Conservation (phyloP, 1,140 invertebrate species). For the Trachymyrmex septentrionalis region DNA sequence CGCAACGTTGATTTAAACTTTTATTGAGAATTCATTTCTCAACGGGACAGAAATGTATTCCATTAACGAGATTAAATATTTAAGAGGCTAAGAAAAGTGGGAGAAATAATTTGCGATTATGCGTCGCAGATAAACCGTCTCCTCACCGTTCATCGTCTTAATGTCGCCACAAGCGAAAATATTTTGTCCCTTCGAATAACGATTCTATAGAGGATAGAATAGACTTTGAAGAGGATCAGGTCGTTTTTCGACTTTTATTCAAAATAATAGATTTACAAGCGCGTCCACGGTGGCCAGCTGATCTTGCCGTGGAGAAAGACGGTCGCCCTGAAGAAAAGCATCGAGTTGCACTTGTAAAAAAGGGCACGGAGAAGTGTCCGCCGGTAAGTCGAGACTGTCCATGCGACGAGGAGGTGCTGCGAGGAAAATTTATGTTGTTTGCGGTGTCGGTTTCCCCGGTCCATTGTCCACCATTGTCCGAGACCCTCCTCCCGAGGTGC, state of each 20-base stretch:
- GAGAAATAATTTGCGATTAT: not conserved
- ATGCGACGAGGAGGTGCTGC: conserved; percentile 30
- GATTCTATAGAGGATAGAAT: conserved; percentile 18
- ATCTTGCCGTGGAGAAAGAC: conserved; percentile 7
- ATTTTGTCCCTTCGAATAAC: conserved; percentile 41
- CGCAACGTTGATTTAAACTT: not conserved
- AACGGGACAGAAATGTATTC: not conserved
- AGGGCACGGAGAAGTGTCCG: conserved; percentile 44
- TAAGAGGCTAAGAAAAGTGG: not conserved
- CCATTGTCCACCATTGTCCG: conserved; percentile 86
- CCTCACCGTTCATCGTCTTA: conserved; percentile 11
- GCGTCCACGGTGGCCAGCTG: conserved; percentile 60
- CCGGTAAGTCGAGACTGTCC: conserved; percentile 51
- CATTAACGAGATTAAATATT: not conserved
- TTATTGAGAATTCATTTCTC: not conserved
- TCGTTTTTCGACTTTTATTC: conserved; percentile 54
- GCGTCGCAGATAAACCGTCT: not conserved
- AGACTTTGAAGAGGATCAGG: conserved; percentile 40
- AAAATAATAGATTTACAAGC: conserved; percentile 73
- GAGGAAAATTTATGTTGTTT: conserved; percentile 86
- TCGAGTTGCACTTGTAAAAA: conserved; percentile 51
- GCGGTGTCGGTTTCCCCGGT: conserved; percentile 85
- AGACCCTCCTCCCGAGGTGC: conserved; percentile 85
- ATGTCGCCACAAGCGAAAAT: conserved; percentile 37
- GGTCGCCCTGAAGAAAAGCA: conserved; percentile 50